These are phyloP conservation scores for Drosophila falleni DNA, from an alignment of 2,888 invertebrate species.

Conservation along the genomic window DNA sequence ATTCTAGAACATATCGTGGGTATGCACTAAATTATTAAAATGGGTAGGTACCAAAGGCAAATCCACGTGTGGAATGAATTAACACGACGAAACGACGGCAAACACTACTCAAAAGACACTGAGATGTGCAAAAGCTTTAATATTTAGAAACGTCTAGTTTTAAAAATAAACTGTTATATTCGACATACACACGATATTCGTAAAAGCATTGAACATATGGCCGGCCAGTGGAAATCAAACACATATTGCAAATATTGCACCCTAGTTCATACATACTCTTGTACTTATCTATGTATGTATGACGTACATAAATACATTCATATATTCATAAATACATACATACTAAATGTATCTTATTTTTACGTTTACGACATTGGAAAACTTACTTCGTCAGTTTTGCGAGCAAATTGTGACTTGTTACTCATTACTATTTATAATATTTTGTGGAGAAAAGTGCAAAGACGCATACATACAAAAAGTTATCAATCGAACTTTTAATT, in stretches of 20 bases:
- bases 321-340: slow-evolving; percentile 6
- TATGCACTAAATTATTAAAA: slow-evolving; percentile 8
- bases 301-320: slow-evolving; percentile 6
- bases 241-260: slow-evolving; percentile 59
- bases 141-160: slow-evolving; percentile 73
- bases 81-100: slow-evolving; percentile 79
- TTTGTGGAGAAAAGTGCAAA: slow-evolving; percentile 29
- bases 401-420: slow-evolving; percentile 33
- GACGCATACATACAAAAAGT: slow-evolving; percentile 7
- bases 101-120: slow-evolving; percentile 82
- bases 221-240: slow-evolving; percentile 43
- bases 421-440: slow-evolving; percentile 55
- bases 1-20: slow-evolving; percentile 3
- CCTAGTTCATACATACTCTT: slow-evolving; percentile 18
- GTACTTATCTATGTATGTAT: slow-evolving; percentile 7
- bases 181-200: slow-evolving; percentile 56
- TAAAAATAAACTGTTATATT: slow-evolving; percentile 76
- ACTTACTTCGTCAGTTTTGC: slow-evolving; percentile 34
- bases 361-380: slow-evolving; percentile 33
- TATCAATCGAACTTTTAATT: slow-evolving; percentile 11
- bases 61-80: slow-evolving; percentile 65
- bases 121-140: slow-evolving; percentile 77
- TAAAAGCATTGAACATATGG: slow-evolving; percentile 51
- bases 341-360: slow-evolving; percentile 11
- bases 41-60: slow-evolving; percentile 58